These are phyloP conservation scores for Petrocephalus sullivani DNA, from an alignment of 2,797 vertebrate genomes.

Conservation along the genomic window DNA sequence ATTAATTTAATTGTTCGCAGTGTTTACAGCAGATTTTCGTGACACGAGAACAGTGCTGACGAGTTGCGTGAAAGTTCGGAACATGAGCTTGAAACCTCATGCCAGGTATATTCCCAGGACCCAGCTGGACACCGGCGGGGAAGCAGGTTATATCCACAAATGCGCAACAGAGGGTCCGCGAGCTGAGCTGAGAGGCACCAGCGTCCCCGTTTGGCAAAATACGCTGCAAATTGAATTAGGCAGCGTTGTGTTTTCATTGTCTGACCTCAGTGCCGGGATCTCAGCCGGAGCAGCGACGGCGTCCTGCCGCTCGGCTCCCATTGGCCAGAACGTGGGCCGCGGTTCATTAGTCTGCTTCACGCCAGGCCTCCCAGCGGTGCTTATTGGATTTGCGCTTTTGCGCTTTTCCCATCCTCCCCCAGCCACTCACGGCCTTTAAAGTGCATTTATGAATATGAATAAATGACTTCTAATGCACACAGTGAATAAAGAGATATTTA, in stretches of 20 bases:
- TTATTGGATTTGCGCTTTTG: slow-evolving; percentile 53
- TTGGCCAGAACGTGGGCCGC: slow-evolving; percentile 60
- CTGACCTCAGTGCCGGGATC: slow-evolving; percentile 50
- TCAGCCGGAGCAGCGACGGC: neutral
- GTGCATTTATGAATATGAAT: slow-evolving; percentile 58
- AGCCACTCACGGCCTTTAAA: slow-evolving; percentile 47
- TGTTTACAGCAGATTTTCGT: neutral
- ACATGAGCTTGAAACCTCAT: neutral
- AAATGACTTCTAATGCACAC: slow-evolving; percentile 49
- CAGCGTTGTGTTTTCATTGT: slow-evolving; percentile 67
- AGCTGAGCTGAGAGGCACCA: slow-evolving; percentile 57
- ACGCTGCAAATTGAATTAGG: slow-evolving; percentile 61
- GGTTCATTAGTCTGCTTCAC: slow-evolving; percentile 67
- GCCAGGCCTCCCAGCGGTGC: slow-evolving; percentile 56
- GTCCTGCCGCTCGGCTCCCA: neutral
- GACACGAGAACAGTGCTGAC: neutral
- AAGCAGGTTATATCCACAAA: slow-evolving; percentile 48
- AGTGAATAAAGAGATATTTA: slow-evolving; percentile 45
- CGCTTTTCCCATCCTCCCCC: slow-evolving; percentile 48
- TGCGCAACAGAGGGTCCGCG: slow-evolving; percentile 57
- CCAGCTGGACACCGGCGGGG: neutral
- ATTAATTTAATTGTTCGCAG: neutral
- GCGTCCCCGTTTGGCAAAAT: slow-evolving; percentile 47
- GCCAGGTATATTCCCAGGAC: neutral
- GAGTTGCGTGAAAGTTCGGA: neutral